Evolutionary conservation across 2,888 invertebrate genomes (phyloP), one percentile per base, ranked within the genome.

Genomic region (Sinotaia quadrata): DNA sequence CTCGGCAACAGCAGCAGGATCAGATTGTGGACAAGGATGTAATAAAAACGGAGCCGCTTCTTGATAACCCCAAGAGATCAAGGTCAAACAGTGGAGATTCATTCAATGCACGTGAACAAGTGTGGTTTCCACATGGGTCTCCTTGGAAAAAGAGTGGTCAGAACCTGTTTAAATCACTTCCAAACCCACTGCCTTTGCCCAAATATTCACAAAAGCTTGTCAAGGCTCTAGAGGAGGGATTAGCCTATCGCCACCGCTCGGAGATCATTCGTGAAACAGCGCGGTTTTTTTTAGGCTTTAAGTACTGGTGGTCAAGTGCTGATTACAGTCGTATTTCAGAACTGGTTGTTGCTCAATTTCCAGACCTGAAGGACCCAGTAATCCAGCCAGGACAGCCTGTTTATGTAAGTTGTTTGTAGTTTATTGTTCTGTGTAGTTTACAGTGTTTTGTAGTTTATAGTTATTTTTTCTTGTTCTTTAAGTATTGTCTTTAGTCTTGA

Each of bases 261-360:
- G 71, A 71, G 24, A 71, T 74, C 36, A 74, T 74, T 56, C 51
- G 74, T 10, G 74, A 74, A 49, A 74, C 74, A 29, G 74, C 74
- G 4, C 63, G 74, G 10, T 74, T 71, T 36, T 74, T 74, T 37
- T 37, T 74, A 56, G 60, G 63, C 12, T 68, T 67, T 51, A 74
- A 74, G 57, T 69, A 74, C 52, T 74, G 74, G 74, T 74, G 74
- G 74, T 74, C 74, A 27, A 74, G 74, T 57, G 71, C 71, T 3
- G 74, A 74, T 67, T 74, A 74, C 47, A 71, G 67, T n/a, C 57
- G 74, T 59, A 74, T 74, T 27, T 71, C 74, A 2, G 74, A 74
- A 47, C 63, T 74, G 56, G 71, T 74, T 34, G 74, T 74, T n/a
- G 44, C 51, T 10, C 69, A 69, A 56, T 74, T 71, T 57, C 71